phyloP scores from a whole-genome alignment of 2,113 vertebrate genomes.

The Dunckerocampus dactyliophorus region DNA sequence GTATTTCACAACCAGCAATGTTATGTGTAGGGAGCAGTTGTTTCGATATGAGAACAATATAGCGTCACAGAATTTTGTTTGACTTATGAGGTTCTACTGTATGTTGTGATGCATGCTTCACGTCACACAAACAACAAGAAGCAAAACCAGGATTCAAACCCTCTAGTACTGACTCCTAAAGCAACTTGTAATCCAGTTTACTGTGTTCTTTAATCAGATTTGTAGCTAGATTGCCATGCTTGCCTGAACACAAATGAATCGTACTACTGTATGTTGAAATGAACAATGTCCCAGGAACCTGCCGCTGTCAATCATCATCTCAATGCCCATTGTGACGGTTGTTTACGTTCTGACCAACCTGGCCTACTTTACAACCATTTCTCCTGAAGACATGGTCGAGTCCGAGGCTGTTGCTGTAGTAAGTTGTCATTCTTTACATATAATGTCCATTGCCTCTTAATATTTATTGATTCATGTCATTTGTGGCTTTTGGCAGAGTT shows the following conservation, averaged over 20 bases:
- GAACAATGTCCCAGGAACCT: constrained; percentile 59
- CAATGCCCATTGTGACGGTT: constrained; percentile 72
- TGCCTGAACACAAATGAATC: background rate
- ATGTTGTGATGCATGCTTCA: too few relatives aligned
- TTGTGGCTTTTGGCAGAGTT: constrained; percentile 47
- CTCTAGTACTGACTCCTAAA: too few relatives aligned
- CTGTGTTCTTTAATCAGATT: too few relatives aligned
- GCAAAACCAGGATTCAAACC: too few relatives aligned
- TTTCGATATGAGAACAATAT: too few relatives aligned
- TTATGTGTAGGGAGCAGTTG: too few relatives aligned
- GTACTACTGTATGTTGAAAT: background rate
- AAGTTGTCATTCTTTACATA: constrained; percentile 12
- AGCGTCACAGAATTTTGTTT: too few relatives aligned
- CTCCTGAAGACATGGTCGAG: constrained; percentile 62
- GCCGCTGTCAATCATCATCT: constrained; percentile 72
- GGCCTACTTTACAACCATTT: constrained; percentile 74
- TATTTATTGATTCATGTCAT: background rate
- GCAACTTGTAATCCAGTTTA: too few relatives aligned
- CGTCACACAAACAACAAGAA: too few relatives aligned
- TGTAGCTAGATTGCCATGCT: background rate
- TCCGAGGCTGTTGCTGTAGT: constrained; percentile 73
- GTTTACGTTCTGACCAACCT: constrained; percentile 75
- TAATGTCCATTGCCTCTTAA: background rate
- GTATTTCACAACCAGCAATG: too few relatives aligned
- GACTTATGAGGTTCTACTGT: too few relatives aligned